phyloP scores from a whole-genome alignment of 35 echinoderm and acorn worm genomes.

The Apostichopus parvimensis region DNA sequence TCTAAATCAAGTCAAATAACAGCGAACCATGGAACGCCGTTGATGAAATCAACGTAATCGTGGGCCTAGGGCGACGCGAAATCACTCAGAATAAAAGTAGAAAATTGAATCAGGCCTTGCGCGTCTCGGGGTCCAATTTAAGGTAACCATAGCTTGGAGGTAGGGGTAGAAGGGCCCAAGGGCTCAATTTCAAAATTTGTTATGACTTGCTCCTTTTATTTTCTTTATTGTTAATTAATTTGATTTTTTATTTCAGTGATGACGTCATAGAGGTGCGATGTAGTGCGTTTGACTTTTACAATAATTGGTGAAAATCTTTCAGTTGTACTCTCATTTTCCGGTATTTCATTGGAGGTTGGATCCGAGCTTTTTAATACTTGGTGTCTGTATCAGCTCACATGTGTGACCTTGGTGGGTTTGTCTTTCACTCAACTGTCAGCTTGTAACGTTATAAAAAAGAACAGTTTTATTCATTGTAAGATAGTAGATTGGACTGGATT shows the following conservation, averaged over 20 bases:
- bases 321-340: neutral
- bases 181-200: conserved; percentile 50
- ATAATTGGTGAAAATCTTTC: conserved; percentile 19
- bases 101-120: conserved; percentile 52
- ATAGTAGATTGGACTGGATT: no score
- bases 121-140: conserved; percentile 56
- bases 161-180: conserved; percentile 29
- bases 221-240: conserved; percentile 64
- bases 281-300: conserved; percentile 44
- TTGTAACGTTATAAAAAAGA: no score
- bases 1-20: conserved; percentile 27
- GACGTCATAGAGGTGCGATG: conserved; percentile 39
- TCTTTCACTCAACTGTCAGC: no score
- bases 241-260: conserved; percentile 45
- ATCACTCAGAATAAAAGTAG: conserved; percentile 44
- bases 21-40: conserved; percentile 32
- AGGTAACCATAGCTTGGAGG: conserved; percentile 45
- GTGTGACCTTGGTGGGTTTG: neutral
- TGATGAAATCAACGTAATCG: conserved; percentile 51
- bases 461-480: no score
- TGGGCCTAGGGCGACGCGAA: conserved; percentile 42
- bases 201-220: conserved; percentile 51
- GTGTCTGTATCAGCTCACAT: neutral
- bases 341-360: neutral
- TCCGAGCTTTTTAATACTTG: neutral